Conservation (phyloP, 2,888 invertebrate species). For the Calephelis perditalis region DNA sequence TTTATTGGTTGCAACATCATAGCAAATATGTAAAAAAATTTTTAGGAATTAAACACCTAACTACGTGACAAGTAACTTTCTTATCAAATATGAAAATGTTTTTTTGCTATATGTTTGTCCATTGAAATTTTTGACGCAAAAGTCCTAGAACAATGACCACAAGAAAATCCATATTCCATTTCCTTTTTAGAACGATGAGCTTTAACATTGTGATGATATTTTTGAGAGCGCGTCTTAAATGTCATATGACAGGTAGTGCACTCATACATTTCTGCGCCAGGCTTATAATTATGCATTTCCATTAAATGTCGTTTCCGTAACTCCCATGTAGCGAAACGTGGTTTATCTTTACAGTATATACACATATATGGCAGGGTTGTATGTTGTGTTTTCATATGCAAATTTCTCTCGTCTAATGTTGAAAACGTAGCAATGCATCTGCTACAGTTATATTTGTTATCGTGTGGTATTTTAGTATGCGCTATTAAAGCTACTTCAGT, state of each 20-base stretch:
- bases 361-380: slow-evolving; percentile 65
- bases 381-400: slow-evolving; percentile 64
- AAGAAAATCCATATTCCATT: slow-evolving; percentile 65
- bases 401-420: slow-evolving; percentile 57
- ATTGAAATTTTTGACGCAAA: slow-evolving; percentile 73
- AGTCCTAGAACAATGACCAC: slow-evolving; percentile 67
- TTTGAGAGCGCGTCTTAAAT: slow-evolving; percentile 65
- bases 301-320: slow-evolving; percentile 60
- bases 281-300: slow-evolving; percentile 66
- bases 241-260: slow-evolving; percentile 70
- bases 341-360: slow-evolving; percentile 64
- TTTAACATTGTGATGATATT: slow-evolving; percentile 68
- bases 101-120: slow-evolving; percentile 74
- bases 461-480: slow-evolving; percentile 62
- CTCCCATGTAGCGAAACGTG: slow-evolving; percentile 67
- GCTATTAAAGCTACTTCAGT: slow-evolving; percentile 61
- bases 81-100: slow-evolving; percentile 49
- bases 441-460: slow-evolving; percentile 63
- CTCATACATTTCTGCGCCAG: slow-evolving; percentile 66
- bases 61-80: no score
- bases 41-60: no score
- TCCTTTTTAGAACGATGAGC: slow-evolving; percentile 66
- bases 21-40: no score
- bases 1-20: no score
- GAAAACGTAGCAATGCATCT: slow-evolving; percentile 65